phyloP scores from a whole-genome alignment of 1,140 invertebrate species.

The Brachionus asplanchnoidis region DNA sequence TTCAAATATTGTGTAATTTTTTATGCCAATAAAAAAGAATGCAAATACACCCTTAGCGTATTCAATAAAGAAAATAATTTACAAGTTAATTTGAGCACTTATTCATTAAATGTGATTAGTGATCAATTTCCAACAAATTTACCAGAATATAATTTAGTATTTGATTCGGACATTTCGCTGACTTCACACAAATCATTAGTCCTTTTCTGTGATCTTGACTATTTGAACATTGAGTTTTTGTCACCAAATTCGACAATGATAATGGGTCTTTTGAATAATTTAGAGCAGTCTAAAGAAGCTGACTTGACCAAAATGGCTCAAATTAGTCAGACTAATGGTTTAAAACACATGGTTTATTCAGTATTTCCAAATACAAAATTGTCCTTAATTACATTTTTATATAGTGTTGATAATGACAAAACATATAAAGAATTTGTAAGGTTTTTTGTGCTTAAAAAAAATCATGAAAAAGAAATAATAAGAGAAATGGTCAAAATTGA shows the following conservation, averaged over 20 bases:
- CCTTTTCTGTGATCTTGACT: not conserved
- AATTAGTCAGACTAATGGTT: not conserved
- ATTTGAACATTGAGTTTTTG: not conserved
- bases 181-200: not conserved
- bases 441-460: not conserved
- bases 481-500: not conserved
- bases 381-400: not conserved
- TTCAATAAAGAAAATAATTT: not conserved
- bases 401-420: not conserved
- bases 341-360: not conserved
- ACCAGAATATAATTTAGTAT: not conserved
- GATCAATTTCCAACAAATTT: not conserved
- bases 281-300: not conserved
- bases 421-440: not conserved
- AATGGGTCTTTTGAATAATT: not conserved
- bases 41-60: not conserved
- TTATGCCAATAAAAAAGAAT: not conserved
- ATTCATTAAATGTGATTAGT: not conserved
- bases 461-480: not conserved
- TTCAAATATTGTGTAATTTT: not conserved
- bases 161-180: not conserved
- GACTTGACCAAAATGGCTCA: not conserved
- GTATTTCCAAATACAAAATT: not conserved
- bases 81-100: not conserved
- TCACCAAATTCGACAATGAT: not conserved